Conservation (phyloP, 2,113 vertebrate genomes). For the Hemibagrus wyckioides region DNA sequence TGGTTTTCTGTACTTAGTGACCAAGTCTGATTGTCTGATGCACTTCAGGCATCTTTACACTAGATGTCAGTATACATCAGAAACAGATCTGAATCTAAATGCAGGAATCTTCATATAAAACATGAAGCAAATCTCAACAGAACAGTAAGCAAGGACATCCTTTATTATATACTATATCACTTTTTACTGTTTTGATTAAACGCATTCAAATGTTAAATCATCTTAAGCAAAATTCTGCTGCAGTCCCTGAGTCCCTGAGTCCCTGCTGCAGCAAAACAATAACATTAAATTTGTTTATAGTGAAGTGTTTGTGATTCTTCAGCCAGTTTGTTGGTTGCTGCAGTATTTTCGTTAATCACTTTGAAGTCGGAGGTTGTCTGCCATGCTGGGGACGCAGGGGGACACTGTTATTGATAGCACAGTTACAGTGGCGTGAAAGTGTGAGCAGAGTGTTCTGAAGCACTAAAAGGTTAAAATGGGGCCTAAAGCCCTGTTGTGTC, state of each 20-base stretch:
- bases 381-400: neutral
- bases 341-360: neutral
- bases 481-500: neutral
- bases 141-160: neutral
- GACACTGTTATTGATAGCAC: neutral
- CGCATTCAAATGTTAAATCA: neutral
- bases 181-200: neutral
- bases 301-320: neutral
- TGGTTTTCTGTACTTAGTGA: neutral
- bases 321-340: neutral
- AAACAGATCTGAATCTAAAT: neutral
- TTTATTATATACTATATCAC: neutral
- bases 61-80: conserved; percentile 12
- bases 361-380: neutral
- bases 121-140: neutral
- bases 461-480: neutral
- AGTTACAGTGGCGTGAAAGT: neutral
- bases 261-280: neutral
- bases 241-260: too few species aligned
- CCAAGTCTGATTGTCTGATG: neutral
- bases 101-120: neutral
- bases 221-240: neutral
- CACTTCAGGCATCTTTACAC: neutral
- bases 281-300: neutral
- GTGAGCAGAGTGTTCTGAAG: neutral